phyloP scores from a whole-genome alignment of 2,113 vertebrate genomes.

The Terrapene triunguis region DNA sequence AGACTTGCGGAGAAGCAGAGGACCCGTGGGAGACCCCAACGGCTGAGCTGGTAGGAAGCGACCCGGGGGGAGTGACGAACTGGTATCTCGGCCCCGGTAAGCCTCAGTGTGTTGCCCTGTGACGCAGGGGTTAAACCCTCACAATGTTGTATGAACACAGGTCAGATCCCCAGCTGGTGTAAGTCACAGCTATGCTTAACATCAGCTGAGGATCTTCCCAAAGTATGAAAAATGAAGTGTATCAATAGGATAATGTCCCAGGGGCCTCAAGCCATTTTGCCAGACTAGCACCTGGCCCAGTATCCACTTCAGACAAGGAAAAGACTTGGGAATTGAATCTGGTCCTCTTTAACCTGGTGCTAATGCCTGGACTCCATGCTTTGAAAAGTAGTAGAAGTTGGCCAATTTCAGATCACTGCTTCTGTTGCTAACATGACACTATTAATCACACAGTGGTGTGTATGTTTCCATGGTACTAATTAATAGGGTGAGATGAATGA shows the following conservation, averaged over 20 bases:
- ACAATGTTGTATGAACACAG: too few relatives aligned
- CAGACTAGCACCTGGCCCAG: not conserved
- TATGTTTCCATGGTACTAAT: not conserved
- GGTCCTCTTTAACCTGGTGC: accelerated
- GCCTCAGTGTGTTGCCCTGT: too few relatives aligned
- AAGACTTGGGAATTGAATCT: not conserved
- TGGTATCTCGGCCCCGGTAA: too few relatives aligned
- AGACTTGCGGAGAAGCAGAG: too few relatives aligned
- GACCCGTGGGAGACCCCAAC: too few relatives aligned
- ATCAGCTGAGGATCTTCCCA: not conserved
- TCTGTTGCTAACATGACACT: not conserved
- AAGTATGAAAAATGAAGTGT: not conserved
- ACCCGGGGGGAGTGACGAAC: too few relatives aligned
- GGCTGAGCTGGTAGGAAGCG: too few relatives aligned
- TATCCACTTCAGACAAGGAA: not conserved
- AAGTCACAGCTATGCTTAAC: not conserved
- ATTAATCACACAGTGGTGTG: not conserved
- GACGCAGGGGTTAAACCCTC: too few relatives aligned
- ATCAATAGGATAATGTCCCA: not conserved
- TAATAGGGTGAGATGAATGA: accelerated
- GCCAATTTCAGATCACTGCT: not conserved
- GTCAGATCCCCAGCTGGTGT: not conserved
- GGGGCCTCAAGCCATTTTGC: not conserved
- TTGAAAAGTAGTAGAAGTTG: not conserved
- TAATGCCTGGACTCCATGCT: accelerated